Percentiles rank a stretch among this genome's conserved stretches.
These are phyloP conservation scores for Aromia moschata DNA, from an alignment of 2,888 invertebrate species.

Conservation along the genomic window DNA sequence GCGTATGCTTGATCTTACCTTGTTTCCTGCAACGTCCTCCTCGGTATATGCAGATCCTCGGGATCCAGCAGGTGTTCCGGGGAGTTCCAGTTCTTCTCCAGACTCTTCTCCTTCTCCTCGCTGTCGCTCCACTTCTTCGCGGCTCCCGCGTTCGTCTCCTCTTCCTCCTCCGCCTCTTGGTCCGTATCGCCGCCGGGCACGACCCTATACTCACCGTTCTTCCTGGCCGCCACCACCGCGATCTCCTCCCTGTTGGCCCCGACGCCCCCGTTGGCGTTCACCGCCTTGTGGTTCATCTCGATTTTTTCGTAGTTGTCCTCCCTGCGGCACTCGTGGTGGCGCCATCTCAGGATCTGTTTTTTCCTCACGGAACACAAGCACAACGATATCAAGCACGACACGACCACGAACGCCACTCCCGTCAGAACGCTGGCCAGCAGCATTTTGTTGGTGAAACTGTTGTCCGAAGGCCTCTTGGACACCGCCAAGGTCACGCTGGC, in stretches of 20 bases:
- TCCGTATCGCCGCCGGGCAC: conserved; percentile 70
- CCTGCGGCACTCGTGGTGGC: conserved; percentile 60
- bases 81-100: conserved; percentile 52
- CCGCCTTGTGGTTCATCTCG: conserved; percentile 72
- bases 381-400: conserved; percentile 73
- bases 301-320: conserved; percentile 82
- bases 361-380: conserved; percentile 71
- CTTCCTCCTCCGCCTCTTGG: conserved; percentile 71
- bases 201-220: conserved; percentile 77
- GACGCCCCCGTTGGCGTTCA: conserved; percentile 51
- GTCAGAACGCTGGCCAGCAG: conserved; percentile 75
- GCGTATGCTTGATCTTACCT: conserved; percentile 69
- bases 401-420: conserved; percentile 71
- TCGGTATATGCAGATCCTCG: conserved; percentile 68
- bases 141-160: conserved; percentile 60
- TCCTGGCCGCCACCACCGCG: conserved; percentile 63
- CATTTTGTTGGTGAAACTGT: conserved; percentile 68
- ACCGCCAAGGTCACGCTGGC: conserved; percentile 78
- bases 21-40: conserved; percentile 65
- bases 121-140: conserved; percentile 58
- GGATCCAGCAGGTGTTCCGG: conserved; percentile 51
- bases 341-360: conserved; percentile 69
- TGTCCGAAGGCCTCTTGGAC: conserved; percentile 71
- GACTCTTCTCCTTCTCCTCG: conserved; percentile 39
- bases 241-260: conserved; percentile 38